phyloP scores from a whole-genome alignment of 2,113 vertebrate genomes.

The Vulpes lagopus region DNA sequence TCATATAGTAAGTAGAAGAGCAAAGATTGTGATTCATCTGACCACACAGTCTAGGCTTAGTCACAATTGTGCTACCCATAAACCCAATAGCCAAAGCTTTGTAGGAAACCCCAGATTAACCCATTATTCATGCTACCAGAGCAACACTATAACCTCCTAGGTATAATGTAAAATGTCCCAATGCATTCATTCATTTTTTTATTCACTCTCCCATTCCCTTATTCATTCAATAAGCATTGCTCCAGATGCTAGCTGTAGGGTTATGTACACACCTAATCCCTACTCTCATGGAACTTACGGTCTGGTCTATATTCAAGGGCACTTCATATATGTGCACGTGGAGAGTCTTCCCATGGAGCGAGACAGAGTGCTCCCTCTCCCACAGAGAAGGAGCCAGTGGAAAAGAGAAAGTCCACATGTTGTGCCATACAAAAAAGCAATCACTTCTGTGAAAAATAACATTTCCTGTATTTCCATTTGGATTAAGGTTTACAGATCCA shows the following conservation, averaged over 20 bases:
- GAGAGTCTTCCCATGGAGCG: neutral
- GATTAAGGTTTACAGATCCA: neutral
- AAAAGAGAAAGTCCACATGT: neutral
- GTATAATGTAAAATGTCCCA: neutral
- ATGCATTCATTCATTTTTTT: neutral
- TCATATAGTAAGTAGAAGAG: neutral
- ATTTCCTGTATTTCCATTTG: slow-evolving; percentile 13
- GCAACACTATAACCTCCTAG: neutral
- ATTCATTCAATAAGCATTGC: neutral
- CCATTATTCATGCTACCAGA: neutral
- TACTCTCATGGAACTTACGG: neutral
- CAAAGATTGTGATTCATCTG: slow-evolving; percentile 13
- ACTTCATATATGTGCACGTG: neutral
- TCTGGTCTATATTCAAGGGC: neutral
- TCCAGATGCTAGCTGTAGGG: neutral
- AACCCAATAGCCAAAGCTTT: neutral
- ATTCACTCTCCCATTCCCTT: neutral
- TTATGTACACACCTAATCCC: neutral
- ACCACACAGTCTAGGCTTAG: neutral
- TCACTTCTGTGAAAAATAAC: neutral
- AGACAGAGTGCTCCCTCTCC: neutral
- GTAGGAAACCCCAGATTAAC: neutral
- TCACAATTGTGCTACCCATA: neutral
- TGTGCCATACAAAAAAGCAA: neutral
- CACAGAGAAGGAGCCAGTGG: neutral